A percentile compares a stretch with the other conserved stretches of the same genome.
These are phyloP conservation scores for Tylochromis polylepis DNA, from an alignment of 2,113 vertebrate species.

Conservation along the genomic window DNA sequence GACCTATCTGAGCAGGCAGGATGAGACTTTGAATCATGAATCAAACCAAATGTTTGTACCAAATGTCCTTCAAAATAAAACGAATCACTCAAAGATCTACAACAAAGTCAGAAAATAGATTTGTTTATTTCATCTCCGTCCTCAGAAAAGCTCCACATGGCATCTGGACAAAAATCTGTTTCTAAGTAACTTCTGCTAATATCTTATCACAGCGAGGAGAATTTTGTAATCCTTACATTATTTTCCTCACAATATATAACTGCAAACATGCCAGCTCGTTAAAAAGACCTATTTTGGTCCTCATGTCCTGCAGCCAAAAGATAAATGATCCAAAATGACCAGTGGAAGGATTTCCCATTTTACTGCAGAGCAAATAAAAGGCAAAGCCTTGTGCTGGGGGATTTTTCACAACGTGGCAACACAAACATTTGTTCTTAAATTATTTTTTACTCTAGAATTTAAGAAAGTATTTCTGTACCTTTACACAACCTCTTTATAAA, in stretches of 20 bases:
- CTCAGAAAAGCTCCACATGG: neutral
- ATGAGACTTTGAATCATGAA: neutral
- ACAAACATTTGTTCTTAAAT: neutral
- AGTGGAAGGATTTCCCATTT: neutral
- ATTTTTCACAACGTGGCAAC: neutral
- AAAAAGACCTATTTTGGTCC: neutral
- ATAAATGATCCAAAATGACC: neutral
- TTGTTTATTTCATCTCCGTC: accelerated
- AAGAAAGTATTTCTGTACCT: accelerated
- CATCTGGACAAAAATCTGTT: neutral
- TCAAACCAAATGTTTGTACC: neutral
- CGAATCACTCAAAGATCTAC: neutral
- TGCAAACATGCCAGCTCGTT: neutral
- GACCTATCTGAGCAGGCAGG: neutral
- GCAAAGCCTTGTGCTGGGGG: neutral
- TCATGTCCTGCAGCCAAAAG: neutral
- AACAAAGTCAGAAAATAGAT: neutral
- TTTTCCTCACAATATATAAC: neutral
- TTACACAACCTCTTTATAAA: neutral
- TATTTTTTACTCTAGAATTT: neutral
- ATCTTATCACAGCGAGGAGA: neutral
- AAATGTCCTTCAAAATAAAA: neutral
- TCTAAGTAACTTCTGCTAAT: neutral
- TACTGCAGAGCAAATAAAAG: neutral
- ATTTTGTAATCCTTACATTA: neutral